Evolutionary conservation across 2,888 invertebrate species (phyloP), one percentile per base, ranked within the genome.

Genomic region (Dolomedes plantarius): DNA sequence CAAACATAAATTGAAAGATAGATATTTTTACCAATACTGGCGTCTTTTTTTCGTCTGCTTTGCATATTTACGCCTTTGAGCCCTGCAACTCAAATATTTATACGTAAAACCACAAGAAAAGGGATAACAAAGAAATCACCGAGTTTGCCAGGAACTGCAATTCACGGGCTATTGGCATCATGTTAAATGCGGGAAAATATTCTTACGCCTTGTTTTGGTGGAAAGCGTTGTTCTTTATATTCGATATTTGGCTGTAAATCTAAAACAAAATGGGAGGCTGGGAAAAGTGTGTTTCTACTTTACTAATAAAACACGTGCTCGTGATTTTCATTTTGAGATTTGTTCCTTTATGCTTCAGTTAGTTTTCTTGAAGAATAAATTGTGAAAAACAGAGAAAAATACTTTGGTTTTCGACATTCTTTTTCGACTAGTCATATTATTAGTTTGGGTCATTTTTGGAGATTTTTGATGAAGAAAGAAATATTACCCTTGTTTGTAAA

Each of bases 81-180:
- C 11, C 29, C 23, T 36, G n/a, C 31, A 64, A 71, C 39, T 41
- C 71, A 72, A 79, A 71, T 72, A 65, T 65, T 65, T 72, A 73
- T 65, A 31, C 64, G 65, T 79, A 31, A 72, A 79, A 79, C 71
- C 62, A 56, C 29, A 79, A 79, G 62, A 28, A 23, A 28, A 28
- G n/a, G 5, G 28, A 28, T 19, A 28, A 28, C 27, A 74, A 74
- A 36, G 27, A 27, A 74, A 65, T 28, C 19, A 68, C 19, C 13
- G 31, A 9, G n/a, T 36, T 78, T 27, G 32, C 31, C 31, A 72
- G 46, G 65, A 41, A 39, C 29, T 7, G 79, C 32, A 29, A 79
- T 79, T 79, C 64, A 62, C 29, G 79, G 28, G 46, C 72, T 71
- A 79, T 72, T 41, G 79, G 72, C 64, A 39, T 50, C 50, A 68